phyloP scores from a whole-genome alignment of 2,888 invertebrate genomes.

The Acanthosepion pharaonis region DNA sequence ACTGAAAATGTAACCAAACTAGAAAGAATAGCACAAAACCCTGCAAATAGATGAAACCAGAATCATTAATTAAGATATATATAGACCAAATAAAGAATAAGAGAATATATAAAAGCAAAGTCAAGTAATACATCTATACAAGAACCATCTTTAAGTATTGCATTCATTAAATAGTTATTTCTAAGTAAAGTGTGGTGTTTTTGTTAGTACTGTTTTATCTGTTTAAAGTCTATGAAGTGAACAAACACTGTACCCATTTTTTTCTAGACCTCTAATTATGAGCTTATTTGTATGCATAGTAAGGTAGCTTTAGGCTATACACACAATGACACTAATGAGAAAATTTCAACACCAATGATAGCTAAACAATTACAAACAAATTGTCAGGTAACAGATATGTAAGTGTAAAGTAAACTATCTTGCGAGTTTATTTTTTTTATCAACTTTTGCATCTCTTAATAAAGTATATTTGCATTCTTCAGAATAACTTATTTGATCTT shows the following conservation, averaged over 20 bases:
- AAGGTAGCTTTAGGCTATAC: neutral
- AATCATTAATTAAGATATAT: too few relatives aligned
- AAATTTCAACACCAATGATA: slow-evolving; percentile 18
- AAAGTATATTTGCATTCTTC: neutral
- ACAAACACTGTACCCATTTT: neutral
- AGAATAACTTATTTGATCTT: neutral
- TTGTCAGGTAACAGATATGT: neutral
- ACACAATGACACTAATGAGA: slow-evolving; percentile 41
- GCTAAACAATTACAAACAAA: neutral
- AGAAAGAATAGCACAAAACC: too few relatives aligned
- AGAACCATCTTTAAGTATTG: neutral
- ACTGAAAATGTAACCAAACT: too few relatives aligned
- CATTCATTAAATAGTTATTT: neutral
- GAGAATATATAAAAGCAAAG: neutral
- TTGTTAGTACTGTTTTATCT: neutral
- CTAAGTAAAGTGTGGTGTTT: neutral
- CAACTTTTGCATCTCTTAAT: neutral
- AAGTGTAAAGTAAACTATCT: neutral
- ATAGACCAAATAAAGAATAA: too few relatives aligned
- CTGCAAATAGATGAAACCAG: too few relatives aligned
- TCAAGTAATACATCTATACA: neutral
- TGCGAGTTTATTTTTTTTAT: neutral
- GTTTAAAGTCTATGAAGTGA: slow-evolving; percentile 6
- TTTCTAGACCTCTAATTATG: neutral
- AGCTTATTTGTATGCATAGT: neutral